Conservation (phyloP, 1,140 invertebrate genomes). For the Cherax quadricarinatus region DNA sequence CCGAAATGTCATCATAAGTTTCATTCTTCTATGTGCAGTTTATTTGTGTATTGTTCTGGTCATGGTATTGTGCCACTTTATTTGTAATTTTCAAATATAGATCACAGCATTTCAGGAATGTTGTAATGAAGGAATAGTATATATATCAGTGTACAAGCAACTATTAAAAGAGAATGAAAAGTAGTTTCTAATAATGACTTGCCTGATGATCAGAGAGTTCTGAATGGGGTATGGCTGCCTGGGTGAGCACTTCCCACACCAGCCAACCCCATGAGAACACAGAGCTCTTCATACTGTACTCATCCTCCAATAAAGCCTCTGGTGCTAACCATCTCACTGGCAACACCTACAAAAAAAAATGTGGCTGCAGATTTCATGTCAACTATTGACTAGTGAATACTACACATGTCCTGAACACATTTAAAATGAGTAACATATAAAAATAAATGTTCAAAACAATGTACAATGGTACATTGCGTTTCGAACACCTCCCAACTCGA, state of each 20-base stretch:
- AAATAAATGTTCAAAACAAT: too few relatives aligned
- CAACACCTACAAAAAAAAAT: constrained; percentile 78
- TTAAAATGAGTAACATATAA: not conserved
- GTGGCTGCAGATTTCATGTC: not conserved
- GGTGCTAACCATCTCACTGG: constrained; percentile 91
- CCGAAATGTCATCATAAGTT: too few relatives aligned
- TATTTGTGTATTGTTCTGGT: too few relatives aligned
- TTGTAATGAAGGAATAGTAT: too few relatives aligned
- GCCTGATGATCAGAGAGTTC: constrained; percentile 88
- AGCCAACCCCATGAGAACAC: constrained; percentile 94
- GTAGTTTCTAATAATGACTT: not conserved
- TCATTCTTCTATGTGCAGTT: too few relatives aligned
- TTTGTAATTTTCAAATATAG: too few relatives aligned
- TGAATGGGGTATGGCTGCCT: constrained; percentile 90
- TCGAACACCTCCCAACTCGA: too few relatives aligned
- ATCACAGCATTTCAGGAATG: too few relatives aligned
- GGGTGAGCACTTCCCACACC: constrained; percentile 93
- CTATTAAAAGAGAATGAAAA: too few relatives aligned
- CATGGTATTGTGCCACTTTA: too few relatives aligned
- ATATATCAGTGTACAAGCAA: too few relatives aligned
- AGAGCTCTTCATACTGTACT: constrained; percentile 95
- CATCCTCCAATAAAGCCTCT: constrained; percentile 92
- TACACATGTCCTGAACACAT: not conserved
- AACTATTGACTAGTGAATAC: not conserved
- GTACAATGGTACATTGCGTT: too few relatives aligned